Percentiles rank a stretch among this genome's conserved stretches.
phyloP scores from a whole-genome alignment of 2,888 invertebrate species.

The Papilio protenor region DNA sequence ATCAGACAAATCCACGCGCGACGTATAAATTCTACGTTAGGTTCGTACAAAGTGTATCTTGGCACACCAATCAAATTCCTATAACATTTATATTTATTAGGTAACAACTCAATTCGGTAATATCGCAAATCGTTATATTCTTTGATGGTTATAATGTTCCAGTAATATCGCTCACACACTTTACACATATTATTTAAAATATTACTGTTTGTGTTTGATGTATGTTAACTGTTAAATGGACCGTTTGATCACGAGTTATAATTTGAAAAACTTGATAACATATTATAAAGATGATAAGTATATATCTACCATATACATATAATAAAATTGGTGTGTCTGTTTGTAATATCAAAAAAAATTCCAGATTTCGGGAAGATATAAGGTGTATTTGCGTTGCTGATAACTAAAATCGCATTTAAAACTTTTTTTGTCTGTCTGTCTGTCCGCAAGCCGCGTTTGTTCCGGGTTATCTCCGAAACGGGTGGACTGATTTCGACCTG shows the following conservation, averaged over 20 bases:
- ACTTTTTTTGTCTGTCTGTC: no score
- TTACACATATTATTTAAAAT: slow-evolving; percentile 7
- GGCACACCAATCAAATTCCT: slow-evolving; percentile 40
- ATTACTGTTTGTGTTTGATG: neutral
- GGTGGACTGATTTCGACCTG: no score
- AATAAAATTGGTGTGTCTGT: no score
- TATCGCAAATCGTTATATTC: slow-evolving; percentile 29
- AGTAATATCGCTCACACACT: neutral
- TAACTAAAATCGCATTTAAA: no score
- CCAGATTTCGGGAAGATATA: no score
- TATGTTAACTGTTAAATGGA: neutral
- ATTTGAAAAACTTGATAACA: neutral
- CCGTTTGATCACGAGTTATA: neutral
- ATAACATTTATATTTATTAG: slow-evolving; percentile 38
- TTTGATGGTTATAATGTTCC: slow-evolving; percentile 1
- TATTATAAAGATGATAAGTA: neutral
- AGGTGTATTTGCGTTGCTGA: no score
- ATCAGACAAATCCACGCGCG: slow-evolving; percentile 21
- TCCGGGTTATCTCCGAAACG: no score
- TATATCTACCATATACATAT: no score
- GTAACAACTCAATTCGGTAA: slow-evolving; percentile 37
- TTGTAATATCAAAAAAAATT: no score
- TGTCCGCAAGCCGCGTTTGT: no score
- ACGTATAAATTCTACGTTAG: slow-evolving; percentile 31
- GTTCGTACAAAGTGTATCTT: slow-evolving; percentile 36